Conservation (phyloP, 2,888 invertebrate species). For the Rhamphomyia laevipes region DNA sequence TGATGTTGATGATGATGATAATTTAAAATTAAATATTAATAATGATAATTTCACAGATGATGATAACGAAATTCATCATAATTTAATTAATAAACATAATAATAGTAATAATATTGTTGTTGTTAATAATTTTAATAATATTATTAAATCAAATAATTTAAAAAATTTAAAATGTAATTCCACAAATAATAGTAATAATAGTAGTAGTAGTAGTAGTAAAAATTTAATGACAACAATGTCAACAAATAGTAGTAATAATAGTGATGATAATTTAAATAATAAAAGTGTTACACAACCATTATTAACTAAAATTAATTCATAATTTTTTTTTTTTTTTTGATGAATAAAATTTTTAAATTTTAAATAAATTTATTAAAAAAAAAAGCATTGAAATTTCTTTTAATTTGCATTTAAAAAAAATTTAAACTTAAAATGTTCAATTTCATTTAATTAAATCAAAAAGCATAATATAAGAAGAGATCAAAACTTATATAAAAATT, state of each 20-base stretch:
- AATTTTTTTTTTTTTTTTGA: slow-evolving; percentile 7
- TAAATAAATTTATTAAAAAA: background rate
- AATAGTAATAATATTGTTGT: slow-evolving; percentile 19
- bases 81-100: slow-evolving; percentile 15
- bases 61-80: no score
- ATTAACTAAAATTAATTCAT: slow-evolving; percentile 31
- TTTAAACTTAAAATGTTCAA: no score
- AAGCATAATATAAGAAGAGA: no score
- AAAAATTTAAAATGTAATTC: slow-evolving; percentile 29
- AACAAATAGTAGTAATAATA: slow-evolving; percentile 4
- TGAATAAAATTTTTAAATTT: background rate
- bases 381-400: background rate
- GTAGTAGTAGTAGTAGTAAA: slow-evolving; percentile 6
- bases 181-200: slow-evolving; percentile 11
- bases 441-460: no score
- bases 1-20: slow-evolving; percentile 18
- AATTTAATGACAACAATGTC: slow-evolving; percentile 2
- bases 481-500: no score
- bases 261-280: slow-evolving; percentile 14
- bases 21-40: slow-evolving; percentile 8
- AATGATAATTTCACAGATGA: no score
- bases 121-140: slow-evolving; percentile 20
- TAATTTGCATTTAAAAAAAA: no score
- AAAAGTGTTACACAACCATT: slow-evolving; percentile 30
- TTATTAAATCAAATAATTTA: slow-evolving; percentile 27